A percentile compares a stretch with the other conserved stretches of the same genome.
These are phyloP conservation scores for Colinus virginianus DNA, from an alignment of 2,113 vertebrate species.

Conservation along the genomic window DNA sequence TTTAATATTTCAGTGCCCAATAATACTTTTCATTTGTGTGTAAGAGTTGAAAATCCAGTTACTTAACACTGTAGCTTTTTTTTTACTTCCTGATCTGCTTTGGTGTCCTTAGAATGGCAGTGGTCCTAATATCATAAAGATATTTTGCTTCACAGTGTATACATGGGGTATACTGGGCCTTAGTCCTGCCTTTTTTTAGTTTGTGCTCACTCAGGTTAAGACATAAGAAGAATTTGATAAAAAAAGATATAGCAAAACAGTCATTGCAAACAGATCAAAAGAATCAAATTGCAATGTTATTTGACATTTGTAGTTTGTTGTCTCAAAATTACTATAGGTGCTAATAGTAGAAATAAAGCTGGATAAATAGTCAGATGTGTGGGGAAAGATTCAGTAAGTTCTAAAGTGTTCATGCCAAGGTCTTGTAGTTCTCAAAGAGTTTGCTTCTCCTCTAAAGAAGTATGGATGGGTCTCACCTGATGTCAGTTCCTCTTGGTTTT, in stretches of 20 bases:
- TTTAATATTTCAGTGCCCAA: not conserved
- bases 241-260: not conserved
- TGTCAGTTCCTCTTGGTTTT: not conserved
- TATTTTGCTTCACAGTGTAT: not conserved
- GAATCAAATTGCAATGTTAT: not conserved
- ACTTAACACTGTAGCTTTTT: not conserved
- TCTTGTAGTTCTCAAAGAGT: not conserved
- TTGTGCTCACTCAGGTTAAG: not conserved
- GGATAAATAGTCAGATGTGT: not conserved
- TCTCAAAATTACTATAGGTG: not conserved
- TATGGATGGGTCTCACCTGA: not conserved
- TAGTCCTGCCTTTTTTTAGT: not conserved
- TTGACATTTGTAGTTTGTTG: not conserved
- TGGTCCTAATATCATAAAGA: not conserved
- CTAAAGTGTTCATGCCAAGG: not conserved
- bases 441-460: not conserved
- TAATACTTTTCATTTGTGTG: not conserved
- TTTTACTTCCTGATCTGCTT: not conserved
- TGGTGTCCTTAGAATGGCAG: not conserved
- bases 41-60: not conserved
- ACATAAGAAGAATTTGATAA: not conserved
- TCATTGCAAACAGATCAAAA: not conserved
- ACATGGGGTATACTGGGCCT: not conserved
- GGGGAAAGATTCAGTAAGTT: not conserved
- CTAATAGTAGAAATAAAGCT: not conserved